Percentiles rank a stretch among this genome's conserved stretches.
Conservation (phyloP, 2,888 invertebrate species). For the Zygothrica quintamaculata region DNA sequence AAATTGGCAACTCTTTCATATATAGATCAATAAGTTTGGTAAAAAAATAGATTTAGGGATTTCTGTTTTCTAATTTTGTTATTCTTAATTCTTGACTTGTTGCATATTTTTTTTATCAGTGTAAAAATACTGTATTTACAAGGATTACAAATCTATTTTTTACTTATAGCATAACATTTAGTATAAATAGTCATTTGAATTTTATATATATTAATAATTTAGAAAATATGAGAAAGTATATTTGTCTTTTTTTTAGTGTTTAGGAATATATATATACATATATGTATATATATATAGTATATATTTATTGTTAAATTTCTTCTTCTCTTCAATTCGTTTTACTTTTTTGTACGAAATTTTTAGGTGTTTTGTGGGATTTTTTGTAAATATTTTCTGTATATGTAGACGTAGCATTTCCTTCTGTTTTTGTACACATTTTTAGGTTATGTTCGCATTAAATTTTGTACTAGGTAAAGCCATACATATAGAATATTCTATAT, state of each 20-base stretch:
- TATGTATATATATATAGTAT: too few species aligned
- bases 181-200: conserved; percentile 72
- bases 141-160: conserved; percentile 69
- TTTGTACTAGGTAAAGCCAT: conserved; percentile 52
- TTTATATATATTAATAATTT: conserved; percentile 77
- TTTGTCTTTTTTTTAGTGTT: conserved; percentile 63
- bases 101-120: conserved; percentile 56
- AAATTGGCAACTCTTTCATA: conserved; percentile 31
- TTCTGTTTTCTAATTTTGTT: conserved; percentile 29
- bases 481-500: background rate
- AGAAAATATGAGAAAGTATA: conserved; percentile 79
- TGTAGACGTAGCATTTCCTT: conserved; percentile 56
- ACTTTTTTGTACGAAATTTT: conserved; percentile 70
- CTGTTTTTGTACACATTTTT: conserved; percentile 52
- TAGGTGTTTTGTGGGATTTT: conserved; percentile 53
- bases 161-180: conserved; percentile 68
- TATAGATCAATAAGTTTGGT: conserved; percentile 9
- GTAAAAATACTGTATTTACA: conserved; percentile 78
- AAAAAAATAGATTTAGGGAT: conserved; percentile 62
- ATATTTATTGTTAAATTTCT: conserved; percentile 42
- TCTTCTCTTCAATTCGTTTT: conserved; percentile 62
- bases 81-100: conserved; percentile 29
- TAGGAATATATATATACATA: conserved; percentile 74
- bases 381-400: conserved; percentile 61
- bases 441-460: conserved; percentile 27